Conservation (phyloP, 2,888 invertebrate genomes). For the Macrosoma leucophasiata region DNA sequence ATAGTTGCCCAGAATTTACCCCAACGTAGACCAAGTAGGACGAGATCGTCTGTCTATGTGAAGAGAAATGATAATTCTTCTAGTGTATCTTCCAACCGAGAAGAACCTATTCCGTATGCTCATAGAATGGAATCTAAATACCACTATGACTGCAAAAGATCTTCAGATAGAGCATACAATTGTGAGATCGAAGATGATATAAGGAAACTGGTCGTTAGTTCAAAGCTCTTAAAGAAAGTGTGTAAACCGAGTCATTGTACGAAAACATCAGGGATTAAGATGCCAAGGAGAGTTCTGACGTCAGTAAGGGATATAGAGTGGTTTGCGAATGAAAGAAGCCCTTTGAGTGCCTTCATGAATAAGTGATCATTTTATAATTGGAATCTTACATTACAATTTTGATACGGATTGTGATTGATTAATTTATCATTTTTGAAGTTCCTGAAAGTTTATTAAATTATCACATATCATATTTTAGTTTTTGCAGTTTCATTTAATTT, state of each 20-base stretch:
- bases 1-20: slow-evolving; percentile 19
- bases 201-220: slow-evolving; percentile 19
- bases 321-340: slow-evolving; percentile 7
- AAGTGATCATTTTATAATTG: too few relatives aligned
- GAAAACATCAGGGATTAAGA: slow-evolving; percentile 21
- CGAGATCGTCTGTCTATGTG: too few relatives aligned
- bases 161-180: slow-evolving; percentile 16
- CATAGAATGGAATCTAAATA: slow-evolving; percentile 43
- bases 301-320: slow-evolving; percentile 38
- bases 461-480: too few relatives aligned
- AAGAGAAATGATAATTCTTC: neutral
- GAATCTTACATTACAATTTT: too few relatives aligned
- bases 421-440: too few relatives aligned
- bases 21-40: slow-evolving; percentile 1
- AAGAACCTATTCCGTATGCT: slow-evolving; percentile 36
- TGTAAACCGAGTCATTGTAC: slow-evolving; percentile 19
- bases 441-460: too few relatives aligned
- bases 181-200: slow-evolving; percentile 25
- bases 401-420: too few relatives aligned
- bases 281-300: slow-evolving; percentile 40
- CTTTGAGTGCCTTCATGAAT: neutral
- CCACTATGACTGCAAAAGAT: slow-evolving; percentile 38
- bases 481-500: too few relatives aligned
- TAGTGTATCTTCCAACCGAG: slow-evolving; percentile 2
- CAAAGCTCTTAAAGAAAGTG: slow-evolving; percentile 19